Evolutionary conservation across 1,140 invertebrate species (phyloP), one percentile per base, ranked within the genome.

Genomic region (Drosophila saltans): DNA sequence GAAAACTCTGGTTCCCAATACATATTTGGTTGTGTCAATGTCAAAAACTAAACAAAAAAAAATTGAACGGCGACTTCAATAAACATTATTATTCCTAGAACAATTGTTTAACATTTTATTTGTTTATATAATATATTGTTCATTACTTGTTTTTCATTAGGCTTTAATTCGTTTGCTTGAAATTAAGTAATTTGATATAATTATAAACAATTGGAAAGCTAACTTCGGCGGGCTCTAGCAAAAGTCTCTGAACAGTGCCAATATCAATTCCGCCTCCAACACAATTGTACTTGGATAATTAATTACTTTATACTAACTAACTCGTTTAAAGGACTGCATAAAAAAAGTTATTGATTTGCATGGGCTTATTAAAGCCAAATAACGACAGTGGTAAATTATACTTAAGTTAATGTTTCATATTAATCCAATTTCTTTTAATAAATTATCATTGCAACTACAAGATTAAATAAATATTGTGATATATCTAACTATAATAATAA

Each of bases 401-500:
- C 6, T 7, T 21, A 48, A 48, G 16, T 26, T 8, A 8, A 24
- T 48, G 16, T 48, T 45, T 6, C 6, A 36, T 48, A 48, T 48
- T 48, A 8, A 21, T 8, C 16, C 6, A 48, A 24, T 48, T 48
- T 16, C 7, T 6, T 21, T 48, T 3, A 26, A 52, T 52, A 26
- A 52, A 52, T 52, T 26, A 52, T 26, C 26, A 52, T 21, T 52
- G 8, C 8, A 26, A 10, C 10, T 3, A 52, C 45, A 52, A 52
- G 45, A 52, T 52, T 10, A 57, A 57, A 57, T 33, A 57, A 52
- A 9, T 52, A 52, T 52, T 52, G 21, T 52, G 45, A 52, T 52
- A 52, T 52, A 52, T 26, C 9, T 48, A 52, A 52, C 21, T 10
- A 52, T 24, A 26, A 11, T 33, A 57, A 30, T 21, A 39, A 59